Evolutionary conservation across 2,113 vertebrate species (phyloP).

Genomic region (Salvelinus namaycush): DNA sequence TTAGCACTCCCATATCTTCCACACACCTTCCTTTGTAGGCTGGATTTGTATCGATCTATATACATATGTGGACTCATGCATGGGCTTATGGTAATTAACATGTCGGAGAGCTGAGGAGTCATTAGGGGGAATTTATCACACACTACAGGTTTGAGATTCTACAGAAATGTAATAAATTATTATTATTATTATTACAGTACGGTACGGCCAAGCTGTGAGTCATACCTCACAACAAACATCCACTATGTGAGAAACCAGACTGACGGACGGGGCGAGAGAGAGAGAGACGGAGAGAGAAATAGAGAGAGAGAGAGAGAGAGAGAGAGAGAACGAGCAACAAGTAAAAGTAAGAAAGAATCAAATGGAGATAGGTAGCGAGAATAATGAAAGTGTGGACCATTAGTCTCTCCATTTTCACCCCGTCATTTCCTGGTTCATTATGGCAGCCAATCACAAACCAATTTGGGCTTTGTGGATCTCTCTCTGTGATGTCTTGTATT

Average conservation of each 20-base stretch:
- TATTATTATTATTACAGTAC: conserved; percentile 2
- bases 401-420: neutral
- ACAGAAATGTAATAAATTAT: too few relatives aligned
- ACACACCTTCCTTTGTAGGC: conserved; percentile 16
- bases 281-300: neutral
- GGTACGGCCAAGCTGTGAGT: conserved; percentile 30
- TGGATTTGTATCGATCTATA: conserved; percentile 34
- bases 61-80: conserved; percentile 47
- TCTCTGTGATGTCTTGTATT: conserved; percentile 10
- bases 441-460: conserved; percentile 30
- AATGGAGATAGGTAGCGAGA: neutral
- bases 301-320: too few relatives aligned
- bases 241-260: neutral
- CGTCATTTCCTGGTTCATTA: conserved; percentile 37
- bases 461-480: conserved; percentile 15
- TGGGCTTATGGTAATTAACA: conserved; percentile 59
- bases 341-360: neutral
- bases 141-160: conserved; percentile 19
- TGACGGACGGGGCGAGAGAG: too few relatives aligned
- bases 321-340: too few relatives aligned
- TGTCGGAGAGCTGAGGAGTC: conserved; percentile 36
- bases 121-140: conserved; percentile 63
- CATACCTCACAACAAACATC: conserved; percentile 44
- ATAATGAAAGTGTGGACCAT: conserved; percentile 4
- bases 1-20: too few relatives aligned